Conservation (phyloP, 2,888 invertebrate species). For the Saturnia japonica region DNA sequence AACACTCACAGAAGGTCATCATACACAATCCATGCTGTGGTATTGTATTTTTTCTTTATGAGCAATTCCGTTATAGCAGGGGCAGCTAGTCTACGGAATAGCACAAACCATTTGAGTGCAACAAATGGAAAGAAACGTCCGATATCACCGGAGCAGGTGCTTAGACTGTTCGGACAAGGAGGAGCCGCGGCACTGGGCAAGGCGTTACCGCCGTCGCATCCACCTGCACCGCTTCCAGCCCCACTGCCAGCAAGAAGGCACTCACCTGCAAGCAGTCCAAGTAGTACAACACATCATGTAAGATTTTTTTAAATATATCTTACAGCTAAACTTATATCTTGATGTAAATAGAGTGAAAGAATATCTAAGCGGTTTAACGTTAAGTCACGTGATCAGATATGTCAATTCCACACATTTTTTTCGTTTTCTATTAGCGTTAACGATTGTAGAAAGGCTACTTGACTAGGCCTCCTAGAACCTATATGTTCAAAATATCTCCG, state of each 20-base stretch:
- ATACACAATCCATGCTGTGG: neutral
- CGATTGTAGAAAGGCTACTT: no score
- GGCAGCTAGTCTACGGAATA: conserved; percentile 69
- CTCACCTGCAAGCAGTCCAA: conserved; percentile 89
- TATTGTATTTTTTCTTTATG: neutral
- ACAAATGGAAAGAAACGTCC: conserved; percentile 87
- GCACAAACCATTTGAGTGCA: conserved; percentile 80
- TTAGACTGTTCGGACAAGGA: conserved; percentile 84
- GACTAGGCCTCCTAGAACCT: no score
- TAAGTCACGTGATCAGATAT: no score
- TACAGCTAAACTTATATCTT: neutral
- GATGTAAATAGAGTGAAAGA: neutral
- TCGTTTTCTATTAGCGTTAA: no score
- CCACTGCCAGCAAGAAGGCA: conserved; percentile 77
- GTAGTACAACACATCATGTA: conserved; percentile 89
- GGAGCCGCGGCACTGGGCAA: conserved; percentile 76
- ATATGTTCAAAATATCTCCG: neutral
- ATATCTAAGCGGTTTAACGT: no score
- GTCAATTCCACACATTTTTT: no score
- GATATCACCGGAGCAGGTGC: conserved; percentile 92
- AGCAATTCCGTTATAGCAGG: conserved; percentile 42
- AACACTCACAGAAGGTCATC: no score
- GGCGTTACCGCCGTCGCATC: conserved; percentile 73
- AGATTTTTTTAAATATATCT: conserved; percentile 32
- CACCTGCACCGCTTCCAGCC: conserved; percentile 75